These are phyloP conservation scores for Hozukius guyotensis DNA, from an alignment of 2,797 vertebrate genomes.

Conservation along the genomic window DNA sequence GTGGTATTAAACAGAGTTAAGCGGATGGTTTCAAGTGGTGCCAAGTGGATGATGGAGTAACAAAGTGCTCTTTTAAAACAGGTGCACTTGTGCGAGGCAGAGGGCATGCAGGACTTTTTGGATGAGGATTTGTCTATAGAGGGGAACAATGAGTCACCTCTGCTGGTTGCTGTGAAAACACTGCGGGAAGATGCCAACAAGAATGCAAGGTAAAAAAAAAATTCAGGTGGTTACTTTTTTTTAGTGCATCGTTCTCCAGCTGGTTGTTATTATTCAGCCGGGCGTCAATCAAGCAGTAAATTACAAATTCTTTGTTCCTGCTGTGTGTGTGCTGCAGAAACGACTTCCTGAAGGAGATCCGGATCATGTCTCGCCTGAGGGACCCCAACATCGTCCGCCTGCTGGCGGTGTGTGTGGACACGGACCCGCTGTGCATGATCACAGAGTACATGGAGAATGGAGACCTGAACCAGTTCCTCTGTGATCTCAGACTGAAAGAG, in stretches of 20 bases:
- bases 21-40: conserved; percentile 21
- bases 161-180: conserved; percentile 96
- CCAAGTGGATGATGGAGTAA: conserved; percentile 31
- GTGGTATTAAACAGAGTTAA: conserved; percentile 32
- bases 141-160: conserved; percentile 71
- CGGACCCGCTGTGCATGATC: conserved; percentile 97
- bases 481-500: conserved; percentile 84
- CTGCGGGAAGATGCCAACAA: conserved; percentile 96
- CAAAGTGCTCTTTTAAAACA: conserved; percentile 62
- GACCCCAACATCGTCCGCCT: conserved; percentile 97
- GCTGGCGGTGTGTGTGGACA: conserved; percentile 92
- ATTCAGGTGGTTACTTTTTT: not conserved
- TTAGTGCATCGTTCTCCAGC: not conserved
- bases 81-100: conserved; percentile 98
- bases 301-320: not conserved
- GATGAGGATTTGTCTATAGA: conserved; percentile 86
- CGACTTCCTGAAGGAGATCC: conserved; percentile 98
- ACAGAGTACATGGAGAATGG: conserved; percentile 99
- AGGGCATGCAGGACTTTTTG: conserved; percentile 91
- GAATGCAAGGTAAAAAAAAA: conserved; percentile 86
- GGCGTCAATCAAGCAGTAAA: not conserved
- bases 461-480: conserved; percentile 97
- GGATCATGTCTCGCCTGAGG: conserved; percentile 96
- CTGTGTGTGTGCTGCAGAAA: conserved; percentile 84
- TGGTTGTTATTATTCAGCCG: not conserved